Base-by-base conservation (phyloP, 1,140 invertebrate species). In the Fopius arisanus region DNA sequence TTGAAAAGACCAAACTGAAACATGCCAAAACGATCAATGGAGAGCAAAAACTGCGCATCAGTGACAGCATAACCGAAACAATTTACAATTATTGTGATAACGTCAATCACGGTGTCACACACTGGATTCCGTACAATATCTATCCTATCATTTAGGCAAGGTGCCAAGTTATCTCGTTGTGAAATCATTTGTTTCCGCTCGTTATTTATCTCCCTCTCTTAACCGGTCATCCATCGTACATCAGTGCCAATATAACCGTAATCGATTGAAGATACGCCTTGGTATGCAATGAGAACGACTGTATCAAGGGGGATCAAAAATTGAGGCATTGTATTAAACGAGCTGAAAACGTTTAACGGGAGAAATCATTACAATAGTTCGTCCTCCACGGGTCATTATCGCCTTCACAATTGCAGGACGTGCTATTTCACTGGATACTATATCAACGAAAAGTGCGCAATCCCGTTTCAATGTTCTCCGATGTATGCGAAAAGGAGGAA, bases 401-500 rank as follows among this genome's bases (percentile, higher is more conserved):
- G 41, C 72, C 59, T 76, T 74, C 72, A 77, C 73, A 77, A 77
- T 77, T 77, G 74, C 75, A 77, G 75, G 75, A 77, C 75, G 75
- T 77, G 72, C 75, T 67, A 70, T 77, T 77, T 77, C 75, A 54
- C 51, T 72, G 70, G 54, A 72, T 75, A 75, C 74, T 66, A 66
- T 66, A 51, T 74, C 29, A 63, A 28, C 69, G 68, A 67, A 70
- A 75, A 67, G 62, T 70, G 33, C 67, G 72, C 66, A 66, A 73
- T 37, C 43, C 41, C 43, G 40, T 70, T 19, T 70, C 19, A 14
- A 31, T 54, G 29, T 67, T 59, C 59, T 67, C 14, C 59, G 43
- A 43, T 65, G 19, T 69, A 65, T 31, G 10, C 14, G 28, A 29
- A 33, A 65, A 65, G 9, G 12, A 26, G 26, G 19, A 31, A 65